Percentiles rank a stretch among this genome's conserved stretches.
Evolutionary conservation across 2,797 vertebrate species (phyloP).

Genomic region (Falco naumanni): DNA sequence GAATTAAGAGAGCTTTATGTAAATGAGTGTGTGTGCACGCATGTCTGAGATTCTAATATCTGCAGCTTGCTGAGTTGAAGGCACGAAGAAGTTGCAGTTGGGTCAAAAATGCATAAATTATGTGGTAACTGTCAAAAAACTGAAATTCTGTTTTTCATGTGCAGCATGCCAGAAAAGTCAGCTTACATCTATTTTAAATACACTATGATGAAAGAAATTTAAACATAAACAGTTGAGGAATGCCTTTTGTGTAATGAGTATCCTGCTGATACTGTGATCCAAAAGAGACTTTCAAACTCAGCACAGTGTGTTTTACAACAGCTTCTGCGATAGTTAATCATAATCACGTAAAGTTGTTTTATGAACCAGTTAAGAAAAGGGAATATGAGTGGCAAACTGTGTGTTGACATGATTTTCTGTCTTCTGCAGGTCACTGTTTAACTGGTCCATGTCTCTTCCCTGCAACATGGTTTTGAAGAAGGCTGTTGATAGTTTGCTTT

Average conservation of each 20-base stretch:
- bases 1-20: not conserved
- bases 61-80: not conserved
- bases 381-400: not conserved
- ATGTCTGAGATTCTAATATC: not conserved
- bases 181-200: not conserved
- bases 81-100: not conserved
- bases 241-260: not conserved
- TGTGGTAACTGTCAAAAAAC: not conserved
- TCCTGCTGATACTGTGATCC: not conserved
- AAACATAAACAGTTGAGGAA: not conserved
- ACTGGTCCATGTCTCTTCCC: conserved; percentile 98
- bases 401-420: not conserved
- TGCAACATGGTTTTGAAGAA: conserved; percentile 98
- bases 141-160: not conserved
- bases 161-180: not conserved
- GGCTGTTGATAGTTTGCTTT: conserved; percentile 96
- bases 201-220: not conserved
- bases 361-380: not conserved
- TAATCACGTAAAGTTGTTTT: not conserved
- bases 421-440: conserved; percentile 88
- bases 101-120: not conserved
- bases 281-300: not conserved
- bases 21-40: not conserved
- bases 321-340: not conserved
- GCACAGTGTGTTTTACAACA: not conserved